These are phyloP conservation scores for human (Homo sapiens) DNA, from an alignment of 2,113 vertebrate genomes.

Conservation along the genomic window GRCh38 chr6:2199001-2199500, in stretches of 20 bases:
- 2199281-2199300: conserved; percentile 32
- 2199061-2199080: conserved; percentile 57
- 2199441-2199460: neutral
- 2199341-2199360: neutral
- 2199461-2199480: neutral
- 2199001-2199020: conserved; percentile 66
- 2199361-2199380: neutral
- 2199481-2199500: neutral
- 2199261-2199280: conserved; percentile 36
- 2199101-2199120: conserved; percentile 54
- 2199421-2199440: neutral
- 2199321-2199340: conserved; percentile 27
- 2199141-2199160: conserved; percentile 62
- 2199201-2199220: conserved; percentile 64
- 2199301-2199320: neutral
- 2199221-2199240: conserved; percentile 59
- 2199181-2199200: conserved; percentile 45
- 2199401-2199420: neutral
- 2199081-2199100: conserved; percentile 59
- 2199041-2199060: conserved; percentile 61
- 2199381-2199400: neutral
- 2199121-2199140: conserved; percentile 57
- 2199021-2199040: conserved; percentile 60
- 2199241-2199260: neutral
- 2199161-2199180: conserved; percentile 54